Evolutionary conservation across 2,888 invertebrate species (phyloP).

Genomic region (Tuberolachnus salignus): DNA sequence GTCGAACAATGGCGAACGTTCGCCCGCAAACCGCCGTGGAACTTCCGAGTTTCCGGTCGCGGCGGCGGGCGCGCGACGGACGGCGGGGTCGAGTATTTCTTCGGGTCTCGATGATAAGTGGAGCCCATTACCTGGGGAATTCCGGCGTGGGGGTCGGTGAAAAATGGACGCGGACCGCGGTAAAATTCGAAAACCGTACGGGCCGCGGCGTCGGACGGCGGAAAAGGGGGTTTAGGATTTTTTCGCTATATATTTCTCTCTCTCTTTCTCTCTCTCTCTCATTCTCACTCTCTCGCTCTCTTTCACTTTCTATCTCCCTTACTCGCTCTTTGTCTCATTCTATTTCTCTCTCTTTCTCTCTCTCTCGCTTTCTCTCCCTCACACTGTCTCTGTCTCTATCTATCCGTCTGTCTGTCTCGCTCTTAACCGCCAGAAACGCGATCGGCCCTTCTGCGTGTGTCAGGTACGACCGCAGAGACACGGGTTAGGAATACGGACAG

Average conservation of each 20-base stretch:
- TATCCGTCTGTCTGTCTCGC: too few species aligned
- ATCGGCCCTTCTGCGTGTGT: conserved; percentile 26
- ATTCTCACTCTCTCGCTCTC: too few species aligned
- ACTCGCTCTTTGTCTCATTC: too few species aligned
- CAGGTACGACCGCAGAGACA: conserved; percentile 27
- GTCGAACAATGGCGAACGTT: conserved; percentile 1
- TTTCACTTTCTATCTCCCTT: too few species aligned
- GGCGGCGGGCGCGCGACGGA: background rate
- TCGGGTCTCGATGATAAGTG: conserved; percentile 47
- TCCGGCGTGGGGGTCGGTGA: conserved; percentile 6
- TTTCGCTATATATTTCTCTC: background rate
- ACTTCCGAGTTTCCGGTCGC: background rate
- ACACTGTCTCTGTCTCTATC: too few species aligned
- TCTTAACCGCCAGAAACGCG: conserved; percentile 32
- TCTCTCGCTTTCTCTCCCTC: too few species aligned
- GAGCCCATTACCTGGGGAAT: conserved; percentile 39
- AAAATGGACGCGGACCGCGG: conserved; percentile 36
- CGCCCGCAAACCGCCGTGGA: conserved; percentile 10
- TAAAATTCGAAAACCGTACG: conserved; percentile 34
- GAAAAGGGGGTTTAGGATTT: conserved; percentile 28
- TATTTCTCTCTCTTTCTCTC: too few species aligned
- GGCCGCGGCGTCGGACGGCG: background rate
- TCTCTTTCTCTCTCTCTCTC: too few species aligned
- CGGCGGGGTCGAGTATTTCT: conserved; percentile 17
- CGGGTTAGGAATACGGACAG: conserved; percentile 23